Conservation (phyloP, 2,797 vertebrate genomes). For the Betta splendens region DNA sequence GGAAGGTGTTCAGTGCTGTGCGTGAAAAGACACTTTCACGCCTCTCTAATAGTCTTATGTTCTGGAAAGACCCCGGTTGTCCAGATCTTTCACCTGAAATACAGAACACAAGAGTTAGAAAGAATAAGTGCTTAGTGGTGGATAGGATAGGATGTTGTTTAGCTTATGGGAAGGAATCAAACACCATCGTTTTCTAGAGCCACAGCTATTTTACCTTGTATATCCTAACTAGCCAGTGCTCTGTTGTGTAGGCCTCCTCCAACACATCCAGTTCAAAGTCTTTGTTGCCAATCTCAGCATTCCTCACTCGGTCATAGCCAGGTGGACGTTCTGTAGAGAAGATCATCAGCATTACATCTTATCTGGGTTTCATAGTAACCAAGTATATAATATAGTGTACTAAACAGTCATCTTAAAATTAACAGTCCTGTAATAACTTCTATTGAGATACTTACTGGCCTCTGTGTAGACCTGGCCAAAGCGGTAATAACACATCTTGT, state of each 20-base stretch:
- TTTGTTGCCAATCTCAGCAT: constrained; percentile 98
- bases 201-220: constrained; percentile 90
- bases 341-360: constrained; percentile 5
- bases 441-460: constrained; percentile 89
- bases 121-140: too few relatives aligned
- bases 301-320: constrained; percentile 96
- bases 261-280: constrained; percentile 98
- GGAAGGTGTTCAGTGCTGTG: constrained; percentile 87
- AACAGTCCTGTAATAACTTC: background rate
- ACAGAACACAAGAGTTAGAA: constrained; percentile 21
- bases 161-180: too few relatives aligned
- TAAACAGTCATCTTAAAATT: background rate
- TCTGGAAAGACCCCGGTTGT: constrained; percentile 95
- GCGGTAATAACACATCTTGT: constrained; percentile 99
- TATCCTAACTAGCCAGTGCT: constrained; percentile 99
- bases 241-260: constrained; percentile 98
- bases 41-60: constrained; percentile 82
- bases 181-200: too few relatives aligned
- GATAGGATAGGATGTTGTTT: too few relatives aligned
- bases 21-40: constrained; percentile 58
- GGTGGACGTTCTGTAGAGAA: constrained; percentile 90
- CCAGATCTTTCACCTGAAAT: constrained; percentile 93
- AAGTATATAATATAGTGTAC: background rate
- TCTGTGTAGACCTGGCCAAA: constrained; percentile 99
- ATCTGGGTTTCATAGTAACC: background rate